Conservation (phyloP, 2,888 invertebrate species). For the Latheticus oryzae region DNA sequence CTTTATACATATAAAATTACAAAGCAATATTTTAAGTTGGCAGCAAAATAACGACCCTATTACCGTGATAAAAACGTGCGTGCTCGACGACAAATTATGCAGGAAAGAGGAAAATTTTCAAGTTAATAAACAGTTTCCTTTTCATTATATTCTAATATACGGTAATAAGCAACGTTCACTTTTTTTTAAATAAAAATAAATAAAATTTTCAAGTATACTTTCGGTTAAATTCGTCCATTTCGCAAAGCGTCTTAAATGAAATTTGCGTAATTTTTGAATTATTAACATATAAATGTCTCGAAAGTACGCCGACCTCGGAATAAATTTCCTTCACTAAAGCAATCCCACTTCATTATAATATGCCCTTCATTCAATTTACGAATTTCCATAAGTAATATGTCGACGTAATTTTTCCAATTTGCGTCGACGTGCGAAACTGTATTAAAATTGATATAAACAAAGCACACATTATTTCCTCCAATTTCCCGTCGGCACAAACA, state of each 20-base stretch:
- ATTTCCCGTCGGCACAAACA: conserved; percentile 39
- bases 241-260: conserved; percentile 23
- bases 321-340: conserved; percentile 33
- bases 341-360: conserved; percentile 38
- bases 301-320: conserved; percentile 12
- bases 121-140: conserved; percentile 26
- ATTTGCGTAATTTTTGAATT: conserved; percentile 33
- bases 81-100: conserved; percentile 28
- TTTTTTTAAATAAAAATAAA: too few relatives aligned
- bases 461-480: conserved; percentile 45
- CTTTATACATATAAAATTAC: conserved; percentile 25
- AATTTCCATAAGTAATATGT: conserved; percentile 38
- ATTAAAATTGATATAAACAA: conserved; percentile 41
- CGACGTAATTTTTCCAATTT: conserved; percentile 40
- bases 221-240: too few relatives aligned
- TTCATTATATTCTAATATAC: conserved; percentile 23
- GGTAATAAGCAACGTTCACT: conserved; percentile 19
- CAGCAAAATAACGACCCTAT: conserved; percentile 29
- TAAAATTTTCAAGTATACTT: too few relatives aligned
- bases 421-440: conserved; percentile 27
- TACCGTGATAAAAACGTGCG: conserved; percentile 30
- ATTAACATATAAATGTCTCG: conserved; percentile 42
- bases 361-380: conserved; percentile 32
- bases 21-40: conserved; percentile 16
- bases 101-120: conserved; percentile 27